These are phyloP conservation scores for Mirounga angustirostris DNA, from an alignment of 2,113 vertebrate genomes.

Conservation along the genomic window DNA sequence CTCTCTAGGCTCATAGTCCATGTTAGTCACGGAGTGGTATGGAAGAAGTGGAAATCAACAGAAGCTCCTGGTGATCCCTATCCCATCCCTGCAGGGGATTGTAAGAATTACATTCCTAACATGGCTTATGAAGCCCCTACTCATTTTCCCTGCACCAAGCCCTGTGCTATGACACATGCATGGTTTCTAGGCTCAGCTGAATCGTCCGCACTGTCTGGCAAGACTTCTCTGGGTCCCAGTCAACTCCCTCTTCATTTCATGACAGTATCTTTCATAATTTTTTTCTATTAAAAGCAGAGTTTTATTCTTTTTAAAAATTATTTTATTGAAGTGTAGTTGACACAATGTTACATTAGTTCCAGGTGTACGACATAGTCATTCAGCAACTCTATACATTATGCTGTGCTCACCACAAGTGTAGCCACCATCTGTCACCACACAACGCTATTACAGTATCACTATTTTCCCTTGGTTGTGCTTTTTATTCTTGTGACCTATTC, in stretches of 20 bases:
- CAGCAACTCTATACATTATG: not conserved
- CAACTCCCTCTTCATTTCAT: not conserved
- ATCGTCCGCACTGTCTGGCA: not conserved
- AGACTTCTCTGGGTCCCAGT: not conserved
- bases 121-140: not conserved
- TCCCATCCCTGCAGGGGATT: not conserved
- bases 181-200: not conserved
- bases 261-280: not conserved
- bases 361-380: not conserved
- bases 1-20: not conserved
- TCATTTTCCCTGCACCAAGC: not conserved
- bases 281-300: not conserved
- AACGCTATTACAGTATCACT: not conserved
- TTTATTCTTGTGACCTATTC: not conserved
- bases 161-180: not conserved
- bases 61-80: not conserved
- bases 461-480: not conserved
- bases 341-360: not conserved
- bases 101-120: not conserved
- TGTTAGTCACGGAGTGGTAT: not conserved
- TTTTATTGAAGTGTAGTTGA: not conserved
- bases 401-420: not conserved
- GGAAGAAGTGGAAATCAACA: not conserved
- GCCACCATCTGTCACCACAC: not conserved
- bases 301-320: not conserved